Percentiles rank a stretch among this genome's conserved stretches.
Conservation (phyloP, 2,888 invertebrate genomes). For the Agonopterix heracliana region DNA sequence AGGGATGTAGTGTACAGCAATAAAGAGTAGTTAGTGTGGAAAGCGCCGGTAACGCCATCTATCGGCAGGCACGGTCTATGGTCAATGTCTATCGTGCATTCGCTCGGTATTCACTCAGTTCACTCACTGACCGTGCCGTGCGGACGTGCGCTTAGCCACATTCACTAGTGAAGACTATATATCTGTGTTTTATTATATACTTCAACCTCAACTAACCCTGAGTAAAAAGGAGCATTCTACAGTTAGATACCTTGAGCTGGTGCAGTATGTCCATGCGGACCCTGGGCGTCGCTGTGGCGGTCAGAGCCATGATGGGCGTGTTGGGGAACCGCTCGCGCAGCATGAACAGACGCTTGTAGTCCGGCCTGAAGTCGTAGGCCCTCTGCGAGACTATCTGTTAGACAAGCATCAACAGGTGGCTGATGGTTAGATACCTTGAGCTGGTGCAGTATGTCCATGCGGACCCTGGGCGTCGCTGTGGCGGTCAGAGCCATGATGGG, state of each 20-base stretch:
- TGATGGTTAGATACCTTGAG: conserved; percentile 77
- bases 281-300: conserved; percentile 96
- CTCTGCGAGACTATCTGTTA: conserved; percentile 95
- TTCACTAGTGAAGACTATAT: too few relatives aligned
- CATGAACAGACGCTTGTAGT: conserved; percentile 88
- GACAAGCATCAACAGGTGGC: neutral
- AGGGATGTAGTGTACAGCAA: too few relatives aligned
- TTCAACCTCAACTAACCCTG: too few relatives aligned
- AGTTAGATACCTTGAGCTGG: conserved; percentile 88
- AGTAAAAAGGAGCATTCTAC: too few relatives aligned
- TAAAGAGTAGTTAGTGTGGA: too few relatives aligned
- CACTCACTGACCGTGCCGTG: too few relatives aligned
- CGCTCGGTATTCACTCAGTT: too few relatives aligned
- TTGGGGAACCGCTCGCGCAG: conserved; percentile 78
- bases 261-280: conserved; percentile 92
- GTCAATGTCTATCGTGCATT: too few relatives aligned
- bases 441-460: conserved; percentile 92
- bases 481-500: conserved; percentile 94
- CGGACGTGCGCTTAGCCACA: too few relatives aligned
- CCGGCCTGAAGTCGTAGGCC: conserved; percentile 97
- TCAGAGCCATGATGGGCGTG: conserved; percentile 88
- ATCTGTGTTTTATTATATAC: too few relatives aligned
- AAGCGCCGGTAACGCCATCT: too few relatives aligned
- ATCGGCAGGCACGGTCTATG: too few relatives aligned
- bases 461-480: conserved; percentile 95